A percentile compares a stretch with the other conserved stretches of the same genome.
Evolutionary conservation across 2,888 invertebrate species (phyloP).

Genomic region (Epiblema foenella): DNA sequence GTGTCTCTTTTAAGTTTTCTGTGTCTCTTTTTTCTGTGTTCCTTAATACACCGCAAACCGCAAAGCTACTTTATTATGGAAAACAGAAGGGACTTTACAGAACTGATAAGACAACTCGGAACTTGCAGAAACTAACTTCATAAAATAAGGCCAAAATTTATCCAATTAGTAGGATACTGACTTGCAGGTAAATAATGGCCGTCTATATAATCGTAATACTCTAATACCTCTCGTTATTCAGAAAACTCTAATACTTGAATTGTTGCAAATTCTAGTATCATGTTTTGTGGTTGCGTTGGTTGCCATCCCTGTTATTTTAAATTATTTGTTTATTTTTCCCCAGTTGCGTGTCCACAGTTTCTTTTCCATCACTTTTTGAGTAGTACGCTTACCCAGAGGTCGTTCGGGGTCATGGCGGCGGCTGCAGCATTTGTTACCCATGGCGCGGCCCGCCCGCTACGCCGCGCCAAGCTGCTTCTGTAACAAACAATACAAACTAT

Average conservation of each 20-base stretch:
- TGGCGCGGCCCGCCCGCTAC: slow-evolving; percentile 85
- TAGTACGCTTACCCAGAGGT: slow-evolving; percentile 82
- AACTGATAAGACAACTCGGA: background rate
- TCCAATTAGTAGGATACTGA: slow-evolving; percentile 15
- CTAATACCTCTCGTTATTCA: background rate
- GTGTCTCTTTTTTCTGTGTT: background rate
- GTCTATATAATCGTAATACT: background rate
- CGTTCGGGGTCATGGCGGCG: slow-evolving; percentile 91
- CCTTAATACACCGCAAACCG: background rate
- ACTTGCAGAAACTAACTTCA: background rate
- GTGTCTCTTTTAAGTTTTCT: background rate
- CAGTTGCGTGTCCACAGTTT: background rate
- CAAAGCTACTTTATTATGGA: background rate
- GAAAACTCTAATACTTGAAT: background rate
- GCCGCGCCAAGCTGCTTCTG: slow-evolving; percentile 82
- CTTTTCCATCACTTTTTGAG: background rate
- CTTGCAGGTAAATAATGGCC: slow-evolving; percentile 4
- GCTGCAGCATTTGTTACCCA: slow-evolving; percentile 96
- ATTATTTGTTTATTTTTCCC: background rate
- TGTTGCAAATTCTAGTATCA: background rate
- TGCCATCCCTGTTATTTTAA: background rate
- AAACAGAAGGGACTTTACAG: background rate
- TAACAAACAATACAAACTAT: slow-evolving; percentile 55
- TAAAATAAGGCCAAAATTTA: slow-evolving; percentile 20
- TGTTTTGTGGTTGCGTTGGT: background rate